A percentile compares a stretch with the other conserved stretches of the same genome.
Conservation (phyloP, 1,140 invertebrate species). For the Tetramorium alpestre region DNA sequence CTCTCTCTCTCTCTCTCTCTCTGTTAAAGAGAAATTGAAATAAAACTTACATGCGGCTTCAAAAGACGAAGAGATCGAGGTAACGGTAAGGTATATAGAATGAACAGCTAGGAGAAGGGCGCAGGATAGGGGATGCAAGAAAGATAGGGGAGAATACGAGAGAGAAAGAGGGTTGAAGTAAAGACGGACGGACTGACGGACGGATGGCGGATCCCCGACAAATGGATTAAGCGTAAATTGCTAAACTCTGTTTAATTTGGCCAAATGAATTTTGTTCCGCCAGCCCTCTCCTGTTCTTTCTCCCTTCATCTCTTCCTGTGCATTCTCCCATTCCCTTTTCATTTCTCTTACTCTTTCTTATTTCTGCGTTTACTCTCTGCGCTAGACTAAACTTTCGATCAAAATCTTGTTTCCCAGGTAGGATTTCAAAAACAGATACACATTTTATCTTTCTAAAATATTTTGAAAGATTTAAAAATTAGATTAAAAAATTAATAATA, state of each 20-base stretch:
- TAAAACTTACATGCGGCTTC: conserved; percentile 21
- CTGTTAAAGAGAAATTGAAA: conserved; percentile 6
- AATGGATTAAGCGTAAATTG: conserved; percentile 83
- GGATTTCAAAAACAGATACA: conserved; percentile 4
- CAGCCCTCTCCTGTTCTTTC: conserved; percentile 46
- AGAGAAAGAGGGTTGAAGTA: conserved; percentile 42
- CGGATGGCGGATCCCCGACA: conserved; percentile 78
- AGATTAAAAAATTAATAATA: neutral
- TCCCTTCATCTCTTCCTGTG: neutral
- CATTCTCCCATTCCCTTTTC: neutral
- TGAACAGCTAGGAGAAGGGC: conserved; percentile 38
- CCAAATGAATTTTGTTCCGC: conserved; percentile 82
- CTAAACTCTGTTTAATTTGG: conserved; percentile 84
- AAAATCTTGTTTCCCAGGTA: conserved; percentile 67
- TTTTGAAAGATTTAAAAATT: neutral
- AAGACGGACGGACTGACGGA: conserved; percentile 50
- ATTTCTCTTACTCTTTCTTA: conserved; percentile 42
- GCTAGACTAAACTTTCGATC: conserved; percentile 62
- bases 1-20: neutral
- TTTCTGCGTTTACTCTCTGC: neutral
- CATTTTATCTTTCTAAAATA: neutral
- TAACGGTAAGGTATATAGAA: conserved; percentile 9
- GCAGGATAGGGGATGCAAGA: conserved; percentile 8
- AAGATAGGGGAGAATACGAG: conserved; percentile 25
- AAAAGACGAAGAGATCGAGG: conserved; percentile 36